A percentile compares a stretch with the other conserved stretches of the same genome.
phyloP scores from a whole-genome alignment of 2,113 vertebrate species.

The Acanthochromis polyacanthus region DNA sequence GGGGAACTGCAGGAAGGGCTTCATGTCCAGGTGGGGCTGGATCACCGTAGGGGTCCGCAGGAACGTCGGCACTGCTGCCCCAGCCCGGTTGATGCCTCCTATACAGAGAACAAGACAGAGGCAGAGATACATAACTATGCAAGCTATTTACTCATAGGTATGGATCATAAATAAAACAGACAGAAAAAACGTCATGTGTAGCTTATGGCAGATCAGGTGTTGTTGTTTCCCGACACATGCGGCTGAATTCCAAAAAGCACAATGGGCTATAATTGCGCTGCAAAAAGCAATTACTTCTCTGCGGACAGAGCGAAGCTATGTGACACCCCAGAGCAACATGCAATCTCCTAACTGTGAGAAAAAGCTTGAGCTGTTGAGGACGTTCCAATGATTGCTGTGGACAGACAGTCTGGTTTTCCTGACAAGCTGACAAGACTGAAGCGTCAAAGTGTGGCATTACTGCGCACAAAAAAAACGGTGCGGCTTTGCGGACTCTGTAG shows the following conservation, averaged over 20 bases:
- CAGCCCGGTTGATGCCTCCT: slow-evolving; percentile 87
- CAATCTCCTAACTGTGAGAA: slow-evolving; percentile 22
- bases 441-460: slow-evolving; percentile 2
- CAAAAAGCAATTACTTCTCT: slow-evolving; percentile 56
- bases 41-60: slow-evolving; percentile 85
- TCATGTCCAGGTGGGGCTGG: slow-evolving; percentile 87
- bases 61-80: slow-evolving; percentile 84
- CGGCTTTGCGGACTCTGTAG: slow-evolving; percentile 15
- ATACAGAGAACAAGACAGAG: slow-evolving; percentile 26
- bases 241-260: slow-evolving; percentile 40
- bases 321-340: neutral
- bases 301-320: slow-evolving; percentile 38
- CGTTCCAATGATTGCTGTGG: slow-evolving; percentile 5
- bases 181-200: too few species aligned
- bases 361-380: slow-evolving; percentile 6
- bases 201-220: neutral
- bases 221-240: slow-evolving; percentile 24
- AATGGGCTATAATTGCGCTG: slow-evolving; percentile 49
- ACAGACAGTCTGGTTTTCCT: slow-evolving; percentile 30
- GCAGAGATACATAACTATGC: neutral
- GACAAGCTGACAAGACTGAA: slow-evolving; percentile 29
- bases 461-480: neutral
- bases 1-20: slow-evolving; percentile 86
- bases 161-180: neutral
- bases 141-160: neutral